Evolutionary conservation across 2,113 vertebrate species (phyloP).

Genomic region (Rostratula benghalensis): DNA sequence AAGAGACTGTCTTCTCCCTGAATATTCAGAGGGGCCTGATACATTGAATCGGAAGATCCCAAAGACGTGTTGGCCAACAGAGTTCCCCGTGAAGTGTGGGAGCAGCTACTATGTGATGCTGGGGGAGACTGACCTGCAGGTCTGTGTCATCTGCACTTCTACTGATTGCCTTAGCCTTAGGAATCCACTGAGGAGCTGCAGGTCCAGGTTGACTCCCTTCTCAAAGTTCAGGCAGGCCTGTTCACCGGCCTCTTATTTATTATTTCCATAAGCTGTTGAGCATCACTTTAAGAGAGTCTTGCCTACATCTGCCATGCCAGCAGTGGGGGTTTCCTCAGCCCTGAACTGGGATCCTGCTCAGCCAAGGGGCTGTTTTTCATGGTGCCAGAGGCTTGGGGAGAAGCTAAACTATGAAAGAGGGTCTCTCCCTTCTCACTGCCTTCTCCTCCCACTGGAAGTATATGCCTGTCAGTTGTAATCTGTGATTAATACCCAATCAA

Average conservation of each 20-base stretch:
- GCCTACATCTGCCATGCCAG: neutral
- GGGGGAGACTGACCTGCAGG: neutral
- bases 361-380: neutral
- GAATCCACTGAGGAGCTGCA: neutral
- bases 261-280: neutral
- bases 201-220: neutral
- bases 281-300: neutral
- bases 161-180: neutral
- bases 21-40: neutral
- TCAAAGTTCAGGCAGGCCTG: neutral
- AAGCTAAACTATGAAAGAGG: neutral
- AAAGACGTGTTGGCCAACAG: neutral
- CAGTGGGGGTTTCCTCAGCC: neutral
- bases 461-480: neutral
- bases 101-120: neutral
- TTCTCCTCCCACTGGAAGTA: neutral
- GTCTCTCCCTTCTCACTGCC: neutral
- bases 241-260: neutral
- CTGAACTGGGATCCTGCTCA: neutral
- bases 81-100: rapidly evolving
- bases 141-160: neutral
- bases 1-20: neutral
- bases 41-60: neutral
- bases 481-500: neutral
- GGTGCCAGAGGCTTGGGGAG: neutral